A percentile compares a stretch with the other conserved stretches of the same genome.
Evolutionary conservation across 2,888 invertebrate genomes (phyloP).

Genomic region (Neocrepidodera transversa): DNA sequence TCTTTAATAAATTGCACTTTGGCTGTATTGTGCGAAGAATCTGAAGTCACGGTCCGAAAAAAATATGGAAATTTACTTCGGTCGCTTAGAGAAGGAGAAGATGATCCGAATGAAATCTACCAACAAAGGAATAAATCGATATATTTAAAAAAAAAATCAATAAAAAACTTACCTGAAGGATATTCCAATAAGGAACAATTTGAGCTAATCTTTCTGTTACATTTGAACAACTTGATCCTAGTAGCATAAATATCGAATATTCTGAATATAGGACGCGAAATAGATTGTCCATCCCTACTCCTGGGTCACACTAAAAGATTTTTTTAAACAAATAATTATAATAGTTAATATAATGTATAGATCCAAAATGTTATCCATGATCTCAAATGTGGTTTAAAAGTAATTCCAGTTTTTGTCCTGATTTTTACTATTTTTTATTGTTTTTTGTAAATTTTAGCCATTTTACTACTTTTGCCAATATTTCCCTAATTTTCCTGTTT

Average conservation of each 20-base stretch:
- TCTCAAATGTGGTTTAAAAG: too few relatives aligned
- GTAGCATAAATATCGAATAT: constrained; percentile 75
- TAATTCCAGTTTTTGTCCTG: too few relatives aligned
- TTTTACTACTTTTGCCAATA: too few relatives aligned
- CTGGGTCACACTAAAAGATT: constrained; percentile 83
- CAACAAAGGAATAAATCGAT: too few relatives aligned
- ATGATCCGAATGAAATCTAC: constrained; percentile 91
- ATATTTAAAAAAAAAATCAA: too few relatives aligned
- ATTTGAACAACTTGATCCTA: constrained; percentile 90
- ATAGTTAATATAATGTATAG: not conserved
- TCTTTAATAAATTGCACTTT: constrained; percentile 81
- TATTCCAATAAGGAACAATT: constrained; percentile 92
- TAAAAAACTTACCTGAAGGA: constrained; percentile 74
- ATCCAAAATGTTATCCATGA: too few relatives aligned
- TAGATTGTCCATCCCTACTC: constrained; percentile 88
- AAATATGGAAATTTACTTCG: constrained; percentile 88
- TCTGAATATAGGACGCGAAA: constrained; percentile 89
- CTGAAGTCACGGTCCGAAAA: constrained; percentile 87
- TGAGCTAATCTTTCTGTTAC: constrained; percentile 91
- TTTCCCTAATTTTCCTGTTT: too few relatives aligned
- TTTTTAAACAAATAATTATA: not conserved
- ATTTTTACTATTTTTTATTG: too few relatives aligned
- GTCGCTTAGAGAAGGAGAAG: constrained; percentile 88
- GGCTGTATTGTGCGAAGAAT: constrained; percentile 89
- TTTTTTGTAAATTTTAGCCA: not conserved